phyloP scores from a whole-genome alignment of 1,140 invertebrate genomes.

The Drosophila sproati region DNA sequence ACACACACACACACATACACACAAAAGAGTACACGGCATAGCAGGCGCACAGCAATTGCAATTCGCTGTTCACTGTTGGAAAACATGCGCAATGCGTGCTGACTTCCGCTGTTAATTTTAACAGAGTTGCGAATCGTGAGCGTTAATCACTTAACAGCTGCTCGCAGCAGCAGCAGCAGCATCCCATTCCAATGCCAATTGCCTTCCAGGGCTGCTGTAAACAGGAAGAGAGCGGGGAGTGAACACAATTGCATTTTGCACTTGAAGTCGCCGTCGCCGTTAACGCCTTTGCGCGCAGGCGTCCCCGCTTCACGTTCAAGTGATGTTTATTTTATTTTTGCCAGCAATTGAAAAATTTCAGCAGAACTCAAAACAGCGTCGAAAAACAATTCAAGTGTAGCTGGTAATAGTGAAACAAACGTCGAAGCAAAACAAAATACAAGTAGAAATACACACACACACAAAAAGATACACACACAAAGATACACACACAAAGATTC shows the following conservation, averaged over 20 bases:
- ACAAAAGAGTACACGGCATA: neutral
- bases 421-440: slow-evolving; percentile 25
- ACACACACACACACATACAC: slow-evolving; percentile 3
- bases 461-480: too few relatives aligned
- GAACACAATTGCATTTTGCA: slow-evolving; percentile 39
- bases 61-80: neutral
- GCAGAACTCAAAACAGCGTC: slow-evolving; percentile 32
- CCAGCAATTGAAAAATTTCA: slow-evolving; percentile 50
- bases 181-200: neutral
- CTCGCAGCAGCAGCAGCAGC: neutral
- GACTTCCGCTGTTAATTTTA: slow-evolving; percentile 9
- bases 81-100: slow-evolving; percentile 15
- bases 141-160: neutral
- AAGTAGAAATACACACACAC: neutral
- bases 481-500: too few relatives aligned
- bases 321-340: slow-evolving; percentile 27
- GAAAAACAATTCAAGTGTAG: slow-evolving; percentile 67
- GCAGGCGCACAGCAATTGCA: slow-evolving; percentile 21
- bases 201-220: neutral
- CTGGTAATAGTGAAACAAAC: slow-evolving; percentile 33
- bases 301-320: slow-evolving; percentile 23
- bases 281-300: slow-evolving; percentile 49
- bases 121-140: neutral
- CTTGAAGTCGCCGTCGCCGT: slow-evolving; percentile 29
- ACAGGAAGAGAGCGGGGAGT: slow-evolving; percentile 4